phyloP scores from a whole-genome alignment of 2,888 invertebrate genomes.

The Acanthococcus lagerstroemiae region DNA sequence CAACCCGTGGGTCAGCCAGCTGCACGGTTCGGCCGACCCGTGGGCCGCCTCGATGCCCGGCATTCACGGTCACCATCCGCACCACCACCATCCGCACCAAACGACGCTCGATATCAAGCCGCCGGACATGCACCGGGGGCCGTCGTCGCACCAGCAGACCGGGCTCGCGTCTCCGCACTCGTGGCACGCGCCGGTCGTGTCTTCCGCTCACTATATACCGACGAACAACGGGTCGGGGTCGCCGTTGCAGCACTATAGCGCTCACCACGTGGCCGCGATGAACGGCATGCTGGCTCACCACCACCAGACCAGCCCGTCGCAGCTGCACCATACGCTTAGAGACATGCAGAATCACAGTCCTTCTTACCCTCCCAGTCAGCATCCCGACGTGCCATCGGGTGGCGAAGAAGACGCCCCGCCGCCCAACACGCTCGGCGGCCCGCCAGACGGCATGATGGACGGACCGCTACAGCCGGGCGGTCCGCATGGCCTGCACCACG shows the following conservation, averaged over 20 bases:
- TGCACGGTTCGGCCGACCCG: slow-evolving; percentile 61
- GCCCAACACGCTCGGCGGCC: slow-evolving; percentile 74
- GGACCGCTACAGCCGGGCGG: slow-evolving; percentile 54
- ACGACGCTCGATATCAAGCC: slow-evolving; percentile 61
- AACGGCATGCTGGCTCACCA: slow-evolving; percentile 59
- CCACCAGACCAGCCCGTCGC: slow-evolving; percentile 52
- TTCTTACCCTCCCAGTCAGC: slow-evolving; percentile 57
- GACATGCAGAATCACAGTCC: slow-evolving; percentile 59
- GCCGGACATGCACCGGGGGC: slow-evolving; percentile 40
- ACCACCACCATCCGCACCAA: slow-evolving; percentile 55
- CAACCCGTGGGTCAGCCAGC: slow-evolving; percentile 76
- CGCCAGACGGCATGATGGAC: slow-evolving; percentile 65
- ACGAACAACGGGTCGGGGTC: slow-evolving; percentile 56
- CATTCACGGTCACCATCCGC: slow-evolving; percentile 61
- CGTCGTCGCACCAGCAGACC: slow-evolving; percentile 36
- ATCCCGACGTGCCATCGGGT: slow-evolving; percentile 64
- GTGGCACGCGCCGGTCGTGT: slow-evolving; percentile 80
- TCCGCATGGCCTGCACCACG: slow-evolving; percentile 51
- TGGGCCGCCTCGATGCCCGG: slow-evolving; percentile 60
- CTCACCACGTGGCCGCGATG: slow-evolving; percentile 61
- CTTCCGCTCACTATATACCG: slow-evolving; percentile 66
- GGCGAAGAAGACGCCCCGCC: slow-evolving; percentile 94
- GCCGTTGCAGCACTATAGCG: slow-evolving; percentile 54
- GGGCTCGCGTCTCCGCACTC: slow-evolving; percentile 64
- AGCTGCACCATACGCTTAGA: slow-evolving; percentile 62